phyloP scores from a whole-genome alignment of 2,888 invertebrate genomes.

The Calameuta idolon region DNA sequence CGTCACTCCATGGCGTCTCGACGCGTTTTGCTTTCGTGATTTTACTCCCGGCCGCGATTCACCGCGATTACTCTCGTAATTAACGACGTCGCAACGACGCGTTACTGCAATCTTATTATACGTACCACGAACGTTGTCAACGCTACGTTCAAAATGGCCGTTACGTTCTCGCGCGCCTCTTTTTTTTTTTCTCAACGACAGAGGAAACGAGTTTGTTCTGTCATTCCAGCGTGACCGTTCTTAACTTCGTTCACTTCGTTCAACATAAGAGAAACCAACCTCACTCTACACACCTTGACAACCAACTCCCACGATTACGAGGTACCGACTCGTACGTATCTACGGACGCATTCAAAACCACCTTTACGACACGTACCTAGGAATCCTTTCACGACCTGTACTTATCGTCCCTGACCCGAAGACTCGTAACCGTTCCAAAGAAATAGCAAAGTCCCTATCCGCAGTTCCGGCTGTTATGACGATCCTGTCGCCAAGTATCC shows the following conservation, averaged over 20 bases:
- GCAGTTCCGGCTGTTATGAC: no score
- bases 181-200: not conserved
- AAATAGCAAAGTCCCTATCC: no score
- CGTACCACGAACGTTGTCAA: not conserved
- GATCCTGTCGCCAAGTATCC: no score
- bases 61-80: conserved; percentile 7
- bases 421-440: no score
- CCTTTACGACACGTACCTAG: no score
- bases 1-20: conserved; percentile 1
- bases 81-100: conserved; percentile 4
- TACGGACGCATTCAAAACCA: no score
- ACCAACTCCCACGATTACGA: conserved; percentile 14
- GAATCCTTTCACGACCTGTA: no score
- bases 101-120: not conserved
- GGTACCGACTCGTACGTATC: not conserved
- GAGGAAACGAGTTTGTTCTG: conserved; percentile 14
- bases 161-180: not conserved
- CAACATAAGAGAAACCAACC: not conserved
- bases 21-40: not conserved
- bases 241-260: not conserved
- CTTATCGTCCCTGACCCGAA: no score
- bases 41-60: conserved; percentile 1
- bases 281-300: not conserved
- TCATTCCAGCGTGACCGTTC: conserved; percentile 20
- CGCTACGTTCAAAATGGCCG: conserved; percentile 12